Conservation (phyloP, 2,888 invertebrate species). For the Bimastos eiseni region DNA sequence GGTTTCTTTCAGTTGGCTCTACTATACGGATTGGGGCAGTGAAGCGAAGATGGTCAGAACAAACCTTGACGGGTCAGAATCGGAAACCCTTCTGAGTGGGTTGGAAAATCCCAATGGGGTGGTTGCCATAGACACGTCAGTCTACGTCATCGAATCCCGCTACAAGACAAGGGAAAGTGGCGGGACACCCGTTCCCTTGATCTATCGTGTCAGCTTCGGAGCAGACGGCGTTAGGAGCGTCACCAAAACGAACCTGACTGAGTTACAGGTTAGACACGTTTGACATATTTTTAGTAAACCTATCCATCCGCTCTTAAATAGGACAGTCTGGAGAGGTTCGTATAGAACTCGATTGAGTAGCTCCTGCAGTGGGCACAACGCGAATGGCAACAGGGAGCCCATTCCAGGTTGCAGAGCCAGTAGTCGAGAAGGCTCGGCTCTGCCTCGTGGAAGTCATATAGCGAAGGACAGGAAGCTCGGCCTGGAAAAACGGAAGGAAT, state of each 20-base stretch:
- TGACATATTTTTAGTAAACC: neutral
- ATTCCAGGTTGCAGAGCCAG: too few relatives aligned
- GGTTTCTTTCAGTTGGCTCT: constrained; percentile 44
- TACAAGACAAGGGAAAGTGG: constrained; percentile 31
- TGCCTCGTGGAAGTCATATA: too few relatives aligned
- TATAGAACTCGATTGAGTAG: too few relatives aligned
- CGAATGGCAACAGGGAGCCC: too few relatives aligned
- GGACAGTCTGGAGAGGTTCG: too few relatives aligned
- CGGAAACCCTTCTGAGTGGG: constrained; percentile 40
- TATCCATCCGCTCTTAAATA: too few relatives aligned
- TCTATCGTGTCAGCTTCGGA: neutral
- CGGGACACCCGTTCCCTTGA: neutral
- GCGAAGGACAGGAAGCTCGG: too few relatives aligned
- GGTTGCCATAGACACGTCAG: constrained; percentile 9
- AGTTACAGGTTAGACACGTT: neutral
- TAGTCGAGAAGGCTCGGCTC: too few relatives aligned
- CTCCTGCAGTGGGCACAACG: too few relatives aligned
- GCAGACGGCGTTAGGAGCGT: neutral
- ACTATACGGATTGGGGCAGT: constrained; percentile 51
- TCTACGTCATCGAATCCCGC: constrained; percentile 37
- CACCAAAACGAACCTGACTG: neutral
- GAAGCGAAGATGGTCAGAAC: constrained; percentile 48
- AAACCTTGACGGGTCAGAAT: constrained; percentile 51
- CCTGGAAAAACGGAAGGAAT: too few relatives aligned
- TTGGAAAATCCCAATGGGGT: constrained; percentile 48